Evolutionary conservation across 2,888 invertebrate genomes (phyloP), one percentile per base, ranked within the genome.

Genomic region (Branchellion lobata): DNA sequence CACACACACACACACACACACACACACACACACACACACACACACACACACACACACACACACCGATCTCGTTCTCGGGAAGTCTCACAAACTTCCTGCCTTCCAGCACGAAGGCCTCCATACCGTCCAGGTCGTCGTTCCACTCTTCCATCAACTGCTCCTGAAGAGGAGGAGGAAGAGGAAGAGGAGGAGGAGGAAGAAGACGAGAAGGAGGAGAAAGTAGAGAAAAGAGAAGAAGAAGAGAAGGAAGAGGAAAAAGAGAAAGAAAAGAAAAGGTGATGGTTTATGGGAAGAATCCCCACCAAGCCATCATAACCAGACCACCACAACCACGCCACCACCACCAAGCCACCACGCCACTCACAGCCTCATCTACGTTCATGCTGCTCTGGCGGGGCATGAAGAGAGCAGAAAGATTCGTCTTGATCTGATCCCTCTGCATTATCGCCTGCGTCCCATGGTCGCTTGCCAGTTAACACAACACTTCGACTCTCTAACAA

Each of bases 81-180:
- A 99, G 90, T 0, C 95, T 91, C n/a, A 96, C 96, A 89, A 99
- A 99, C 89, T 96, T 96, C 85, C 94, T 93, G 18, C 95, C 96
- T 88, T 98, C 97, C 82, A 98, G 90, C 3, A 98, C 97, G 88
- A 99, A 96, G 0, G 95, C 92, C 88, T 98, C 97, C 95, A 98
- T 97, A 31, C 93, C 93, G 86, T 97, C 97, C 83, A 99, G 90
- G 88, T 99, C 98, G 84, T 97, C 96, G 89, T 98, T 97, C 95
- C 97, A 98, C 86, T 98, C 98, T 86, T 93, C 93, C 87, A 94
- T 93, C 34, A 96, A 82, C 76, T 85, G 85, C 72, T 86, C 89
- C 84, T 94, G 80, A 33, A 8, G 40, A 40, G 5, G 40, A 40
- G 5, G 40, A 40, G 8, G 40, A 40, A 5, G 40, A 40, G 5